Evolutionary conservation across 2,888 invertebrate species (phyloP), one percentile per base, ranked within the genome.

Genomic region (Pachymerium ferrugineum): DNA sequence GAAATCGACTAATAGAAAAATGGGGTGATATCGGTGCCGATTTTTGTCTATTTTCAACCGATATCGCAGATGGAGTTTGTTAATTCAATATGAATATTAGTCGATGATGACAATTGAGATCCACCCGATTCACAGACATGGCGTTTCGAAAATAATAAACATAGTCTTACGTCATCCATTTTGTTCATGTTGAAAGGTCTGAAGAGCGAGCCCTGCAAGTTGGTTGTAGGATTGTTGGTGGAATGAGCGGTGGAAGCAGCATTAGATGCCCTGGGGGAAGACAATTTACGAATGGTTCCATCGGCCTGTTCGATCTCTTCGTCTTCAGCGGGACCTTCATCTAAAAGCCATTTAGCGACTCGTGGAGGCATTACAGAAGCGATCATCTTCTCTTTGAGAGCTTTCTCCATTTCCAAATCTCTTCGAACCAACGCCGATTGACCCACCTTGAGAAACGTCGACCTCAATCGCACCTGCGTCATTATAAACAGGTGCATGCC

Each of bases 301-400:
- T 47, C 73, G 22, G 62, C 14, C 12, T 72, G 54, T 28, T 74
- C 68, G 10, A 38, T 28, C 25, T 74, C 75, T 33, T 78, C 62
- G 76, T 78, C 74, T 76, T 79, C 81, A 80, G 82, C 30, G 80
- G 82, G 76, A 78, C 82, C 88, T 80, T 92, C 92, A 76, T 89
- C 89, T 85, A 93, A 87, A 73, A 93, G 82, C 90, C 92, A 92
- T 78, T 89, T 88, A 1, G 95, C 94, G 1, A 96, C 92, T 80
- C 90, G 92, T 0, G 94, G 94, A 8, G 97, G 97, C 97, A 97
- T 97, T 75, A 98, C 92, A 28, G 96, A 97, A 81, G 92, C 92
- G 79, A 95, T 96, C 96, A 97, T 97, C 82, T 95, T 94, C 82
- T 97, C 95, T 82, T 97, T 97, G 67, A 97, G 85, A 80, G 93